phyloP scores from a whole-genome alignment of 2,113 vertebrate species.

The Pituophis catenifer region DNA sequence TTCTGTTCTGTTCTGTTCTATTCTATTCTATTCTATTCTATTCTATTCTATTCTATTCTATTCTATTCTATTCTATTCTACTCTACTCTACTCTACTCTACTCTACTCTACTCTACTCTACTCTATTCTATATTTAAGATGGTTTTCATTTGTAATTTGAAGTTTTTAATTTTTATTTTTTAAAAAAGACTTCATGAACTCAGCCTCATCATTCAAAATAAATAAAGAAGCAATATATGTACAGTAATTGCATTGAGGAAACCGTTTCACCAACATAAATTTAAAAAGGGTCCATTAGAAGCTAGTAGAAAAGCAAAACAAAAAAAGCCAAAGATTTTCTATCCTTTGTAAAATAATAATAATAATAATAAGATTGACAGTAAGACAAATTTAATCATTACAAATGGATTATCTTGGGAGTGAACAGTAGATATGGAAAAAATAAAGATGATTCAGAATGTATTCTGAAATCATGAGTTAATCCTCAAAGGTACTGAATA shows the following conservation, averaged over 20 bases:
- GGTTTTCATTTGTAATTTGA: not conserved
- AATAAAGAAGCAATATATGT: not conserved
- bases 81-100: too few species aligned
- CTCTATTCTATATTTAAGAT: not conserved
- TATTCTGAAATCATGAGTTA: not conserved
- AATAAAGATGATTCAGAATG: not conserved
- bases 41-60: too few species aligned
- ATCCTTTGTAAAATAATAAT: slow-evolving; percentile 2
- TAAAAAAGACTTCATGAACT: not conserved
- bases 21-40: too few species aligned
- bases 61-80: too few species aligned
- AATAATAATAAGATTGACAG: not conserved
- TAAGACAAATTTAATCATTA: slow-evolving; percentile 18
- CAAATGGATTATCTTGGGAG: not conserved
- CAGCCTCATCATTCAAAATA: not conserved
- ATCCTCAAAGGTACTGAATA: not conserved
- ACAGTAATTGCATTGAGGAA: not conserved
- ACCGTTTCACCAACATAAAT: not conserved
- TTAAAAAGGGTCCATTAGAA: slow-evolving; percentile 1
- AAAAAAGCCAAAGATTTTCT: not conserved
- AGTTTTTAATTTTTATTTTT: not conserved
- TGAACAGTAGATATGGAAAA: slow-evolving; percentile 12
- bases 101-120: too few species aligned
- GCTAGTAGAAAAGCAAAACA: not conserved
- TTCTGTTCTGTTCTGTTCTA: too few species aligned